Conservation (phyloP, 2,888 invertebrate genomes). For the Hyposoter didymator region DNA sequence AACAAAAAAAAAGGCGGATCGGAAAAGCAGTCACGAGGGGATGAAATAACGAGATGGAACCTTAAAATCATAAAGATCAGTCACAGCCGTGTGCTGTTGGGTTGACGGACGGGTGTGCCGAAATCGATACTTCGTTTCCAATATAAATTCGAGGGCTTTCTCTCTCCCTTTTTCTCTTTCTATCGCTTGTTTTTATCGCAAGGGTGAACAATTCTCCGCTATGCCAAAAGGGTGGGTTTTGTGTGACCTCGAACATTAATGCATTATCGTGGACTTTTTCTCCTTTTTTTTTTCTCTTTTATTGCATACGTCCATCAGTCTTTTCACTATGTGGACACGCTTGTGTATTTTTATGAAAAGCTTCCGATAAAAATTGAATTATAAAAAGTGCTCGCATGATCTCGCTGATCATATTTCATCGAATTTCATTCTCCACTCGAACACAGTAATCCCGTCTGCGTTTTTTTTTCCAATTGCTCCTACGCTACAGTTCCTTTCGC, state of each 20-base stretch:
- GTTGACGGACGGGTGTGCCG: constrained; percentile 75
- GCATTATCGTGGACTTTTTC: constrained; percentile 19
- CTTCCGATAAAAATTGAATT: constrained; percentile 62
- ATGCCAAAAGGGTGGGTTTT: constrained; percentile 41
- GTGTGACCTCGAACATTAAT: constrained; percentile 41
- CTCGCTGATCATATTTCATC: constrained; percentile 56
- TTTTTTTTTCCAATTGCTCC: constrained; percentile 40
- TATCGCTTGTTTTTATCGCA: constrained; percentile 53
- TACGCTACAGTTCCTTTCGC: constrained; percentile 46
- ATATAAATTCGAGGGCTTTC: constrained; percentile 81
- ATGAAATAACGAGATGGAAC: constrained; percentile 64
- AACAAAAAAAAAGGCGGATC: constrained; percentile 39
- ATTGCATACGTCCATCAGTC: constrained; percentile 47
- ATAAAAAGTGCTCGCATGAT: constrained; percentile 55
- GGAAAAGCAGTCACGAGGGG: constrained; percentile 48
- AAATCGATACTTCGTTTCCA: constrained; percentile 83
- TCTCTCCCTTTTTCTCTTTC: constrained; percentile 73
- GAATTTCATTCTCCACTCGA: constrained; percentile 31
- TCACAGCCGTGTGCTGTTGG: constrained; percentile 70
- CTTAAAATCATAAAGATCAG: constrained; percentile 80
- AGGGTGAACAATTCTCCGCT: constrained; percentile 58
- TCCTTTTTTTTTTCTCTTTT: constrained; percentile 15
- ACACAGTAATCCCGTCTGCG: constrained; percentile 32
- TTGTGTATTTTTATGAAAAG: constrained; percentile 48
- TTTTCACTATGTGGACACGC: not conserved